These are phyloP conservation scores for Emydura subglobosa DNA, from an alignment of 2,113 vertebrate genomes.

Conservation along the genomic window DNA sequence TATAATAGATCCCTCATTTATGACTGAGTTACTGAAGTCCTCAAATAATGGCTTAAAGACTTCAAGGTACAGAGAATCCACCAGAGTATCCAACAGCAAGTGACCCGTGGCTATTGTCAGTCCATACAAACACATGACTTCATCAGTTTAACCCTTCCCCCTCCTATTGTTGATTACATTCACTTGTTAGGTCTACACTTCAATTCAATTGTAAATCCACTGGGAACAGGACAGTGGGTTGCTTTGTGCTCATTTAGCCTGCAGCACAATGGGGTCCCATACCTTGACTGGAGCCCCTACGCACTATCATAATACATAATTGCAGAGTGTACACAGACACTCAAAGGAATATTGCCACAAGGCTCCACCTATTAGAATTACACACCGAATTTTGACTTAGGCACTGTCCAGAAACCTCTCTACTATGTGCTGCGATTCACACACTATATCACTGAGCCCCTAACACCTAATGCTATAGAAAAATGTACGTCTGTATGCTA, in stretches of 20 bases:
- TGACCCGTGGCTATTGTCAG: not conserved
- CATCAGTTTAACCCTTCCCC: not conserved
- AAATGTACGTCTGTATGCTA: not conserved
- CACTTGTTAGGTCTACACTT: not conserved
- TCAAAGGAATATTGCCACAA: not conserved
- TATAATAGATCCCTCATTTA: not conserved
- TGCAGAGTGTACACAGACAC: not conserved
- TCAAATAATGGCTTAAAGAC: too few relatives aligned
- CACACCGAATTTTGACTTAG: not conserved
- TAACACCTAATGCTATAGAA: not conserved
- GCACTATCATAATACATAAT: not conserved
- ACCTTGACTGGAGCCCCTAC: not conserved
- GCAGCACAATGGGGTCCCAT: not conserved
- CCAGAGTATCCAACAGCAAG: too few relatives aligned
- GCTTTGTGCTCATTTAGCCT: not conserved
- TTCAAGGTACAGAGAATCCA: too few relatives aligned
- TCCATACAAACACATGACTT: not conserved
- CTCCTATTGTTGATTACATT: not conserved
- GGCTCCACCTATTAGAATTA: not conserved
- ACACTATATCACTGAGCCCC: not conserved
- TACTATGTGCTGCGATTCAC: not conserved
- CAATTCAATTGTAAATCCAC: not conserved
- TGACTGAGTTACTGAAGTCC: too few relatives aligned
- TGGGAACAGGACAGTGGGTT: not conserved
- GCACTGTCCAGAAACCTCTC: not conserved